Evolutionary conservation across 2,113 vertebrate species (phyloP).

Genomic region (Psophia crepitans): DNA sequence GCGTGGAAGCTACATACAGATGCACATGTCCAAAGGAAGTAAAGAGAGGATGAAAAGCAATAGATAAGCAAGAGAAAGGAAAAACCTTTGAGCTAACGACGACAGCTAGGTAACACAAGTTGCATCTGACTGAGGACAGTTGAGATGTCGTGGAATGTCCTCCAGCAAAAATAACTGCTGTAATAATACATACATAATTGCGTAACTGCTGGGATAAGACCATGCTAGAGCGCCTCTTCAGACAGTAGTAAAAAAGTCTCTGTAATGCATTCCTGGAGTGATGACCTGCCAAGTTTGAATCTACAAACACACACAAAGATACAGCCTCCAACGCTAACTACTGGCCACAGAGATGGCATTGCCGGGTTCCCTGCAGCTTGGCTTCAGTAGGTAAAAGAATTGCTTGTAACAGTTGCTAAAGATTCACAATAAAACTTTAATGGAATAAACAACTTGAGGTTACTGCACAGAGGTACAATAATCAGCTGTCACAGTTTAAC

Average conservation of each 20-base stretch:
- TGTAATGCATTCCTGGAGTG: neutral
- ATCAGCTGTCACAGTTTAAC: neutral
- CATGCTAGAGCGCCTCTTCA: neutral
- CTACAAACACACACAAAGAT: neutral
- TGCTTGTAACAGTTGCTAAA: neutral
- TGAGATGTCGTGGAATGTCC: neutral
- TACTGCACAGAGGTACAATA: neutral
- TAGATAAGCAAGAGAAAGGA: neutral
- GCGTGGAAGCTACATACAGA: neutral
- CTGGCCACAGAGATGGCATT: neutral
- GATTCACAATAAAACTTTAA: neutral
- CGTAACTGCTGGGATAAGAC: neutral
- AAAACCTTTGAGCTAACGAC: neutral
- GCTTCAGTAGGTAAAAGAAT: neutral
- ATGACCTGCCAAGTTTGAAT: neutral
- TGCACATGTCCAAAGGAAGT: accelerated
- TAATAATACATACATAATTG: neutral
- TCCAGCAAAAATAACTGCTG: neutral
- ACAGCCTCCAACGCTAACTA: neutral
- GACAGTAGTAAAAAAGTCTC: neutral
- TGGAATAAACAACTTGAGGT: neutral
- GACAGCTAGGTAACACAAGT: neutral
- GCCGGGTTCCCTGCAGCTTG: neutral
- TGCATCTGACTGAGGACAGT: neutral
- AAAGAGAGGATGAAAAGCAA: neutral